These are phyloP conservation scores for Trididemnum clinides DNA, from an alignment of 23 tunicate species.

Conservation along the genomic window DNA sequence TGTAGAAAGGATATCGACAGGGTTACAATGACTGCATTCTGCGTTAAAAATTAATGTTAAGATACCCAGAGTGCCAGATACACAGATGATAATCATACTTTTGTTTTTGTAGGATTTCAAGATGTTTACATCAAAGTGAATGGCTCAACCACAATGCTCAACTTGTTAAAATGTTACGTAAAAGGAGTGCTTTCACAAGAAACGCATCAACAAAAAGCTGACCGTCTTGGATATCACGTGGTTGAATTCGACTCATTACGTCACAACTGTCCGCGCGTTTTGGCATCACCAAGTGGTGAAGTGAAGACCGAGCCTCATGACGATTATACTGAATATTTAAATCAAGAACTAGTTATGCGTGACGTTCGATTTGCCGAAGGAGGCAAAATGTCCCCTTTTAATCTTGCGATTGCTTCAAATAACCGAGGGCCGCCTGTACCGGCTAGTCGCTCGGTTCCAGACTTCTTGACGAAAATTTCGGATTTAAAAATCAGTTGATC, in stretches of 20 bases:
- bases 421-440: constrained; percentile 66
- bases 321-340: constrained; percentile 67
- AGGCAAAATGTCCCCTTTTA: neutral
- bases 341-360: constrained; percentile 60
- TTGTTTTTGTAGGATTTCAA: constrained; percentile 67
- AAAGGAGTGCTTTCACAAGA: constrained; percentile 77
- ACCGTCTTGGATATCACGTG: constrained; percentile 83
- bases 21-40: too few species aligned
- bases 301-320: constrained; percentile 58
- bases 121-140: constrained; percentile 71
- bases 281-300: constrained; percentile 81
- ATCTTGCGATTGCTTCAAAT: neutral
- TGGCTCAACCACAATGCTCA: constrained; percentile 79
- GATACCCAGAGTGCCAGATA: too few species aligned
- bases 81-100: too few species aligned
- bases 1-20: too few species aligned
- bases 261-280: constrained; percentile 72
- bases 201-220: constrained; percentile 85
- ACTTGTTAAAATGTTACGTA: constrained; percentile 74
- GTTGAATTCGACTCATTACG: constrained; percentile 70
- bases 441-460: constrained; percentile 14
- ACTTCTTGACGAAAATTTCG: constrained; percentile 19
- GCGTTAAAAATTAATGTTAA: too few species aligned
- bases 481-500: constrained; percentile 33
- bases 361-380: constrained; percentile 50